phyloP scores from a whole-genome alignment of 2,888 invertebrate genomes.

The Erynnis tages region DNA sequence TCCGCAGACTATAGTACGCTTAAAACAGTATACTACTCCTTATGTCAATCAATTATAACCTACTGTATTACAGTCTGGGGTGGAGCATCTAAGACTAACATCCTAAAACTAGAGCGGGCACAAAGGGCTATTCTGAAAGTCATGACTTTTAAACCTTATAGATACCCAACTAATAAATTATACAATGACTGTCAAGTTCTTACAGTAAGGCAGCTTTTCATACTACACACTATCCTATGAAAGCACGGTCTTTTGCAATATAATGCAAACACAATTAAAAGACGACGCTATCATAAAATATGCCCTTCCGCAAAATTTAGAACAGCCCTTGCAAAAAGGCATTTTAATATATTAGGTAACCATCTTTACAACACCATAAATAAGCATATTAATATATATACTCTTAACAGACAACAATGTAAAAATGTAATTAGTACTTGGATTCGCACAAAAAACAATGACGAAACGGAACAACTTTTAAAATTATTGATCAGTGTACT shows the following conservation, averaged over 20 bases:
- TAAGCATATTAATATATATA: slow-evolving; percentile 4
- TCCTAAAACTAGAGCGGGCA: slow-evolving; percentile 3
- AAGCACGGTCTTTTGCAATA: background rate
- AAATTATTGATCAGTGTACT: background rate
- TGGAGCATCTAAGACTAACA: slow-evolving; percentile 21
- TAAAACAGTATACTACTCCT: slow-evolving; percentile 29
- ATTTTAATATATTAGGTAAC: background rate
- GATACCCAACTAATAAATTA: slow-evolving; percentile 2
- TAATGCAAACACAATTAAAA: background rate
- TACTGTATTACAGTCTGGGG: slow-evolving; percentile 34
- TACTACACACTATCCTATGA: background rate
- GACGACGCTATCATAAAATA: background rate
- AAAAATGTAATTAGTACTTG: background rate
- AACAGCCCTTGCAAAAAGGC: slow-evolving; percentile 7
- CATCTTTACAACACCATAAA: slow-evolving; percentile 10
- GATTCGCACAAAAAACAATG: background rate
- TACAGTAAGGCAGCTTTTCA: slow-evolving; percentile 3
- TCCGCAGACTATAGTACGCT: slow-evolving; percentile 22
- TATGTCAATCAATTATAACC: slow-evolving; percentile 30
- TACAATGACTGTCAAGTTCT: slow-evolving; percentile 4
- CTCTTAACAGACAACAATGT: background rate
- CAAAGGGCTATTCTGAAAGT: slow-evolving; percentile 14
- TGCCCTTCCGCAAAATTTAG: background rate
- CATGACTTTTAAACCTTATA: slow-evolving; percentile 3
- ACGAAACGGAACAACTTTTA: background rate